A percentile compares a stretch with the other conserved stretches of the same genome.
phyloP scores from a whole-genome alignment of 2,113 vertebrate species.

The Genyomyrus donnyi region DNA sequence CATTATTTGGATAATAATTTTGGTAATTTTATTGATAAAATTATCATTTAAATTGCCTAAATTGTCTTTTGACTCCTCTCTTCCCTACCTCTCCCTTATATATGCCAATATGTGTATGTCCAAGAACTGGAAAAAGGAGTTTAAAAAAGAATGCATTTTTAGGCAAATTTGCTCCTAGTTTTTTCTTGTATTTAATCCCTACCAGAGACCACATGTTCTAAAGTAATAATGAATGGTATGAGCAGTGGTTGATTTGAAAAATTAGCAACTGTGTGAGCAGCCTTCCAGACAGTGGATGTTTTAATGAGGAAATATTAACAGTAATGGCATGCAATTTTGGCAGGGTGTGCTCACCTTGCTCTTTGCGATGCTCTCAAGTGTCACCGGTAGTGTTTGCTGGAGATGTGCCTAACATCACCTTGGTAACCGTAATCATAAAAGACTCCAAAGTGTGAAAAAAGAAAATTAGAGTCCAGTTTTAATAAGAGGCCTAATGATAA shows the following conservation, averaged over 20 bases:
- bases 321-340: constrained; percentile 67
- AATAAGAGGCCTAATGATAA: constrained; percentile 47
- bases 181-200: constrained; percentile 45
- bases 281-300: constrained; percentile 35
- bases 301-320: constrained; percentile 68
- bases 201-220: constrained; percentile 31
- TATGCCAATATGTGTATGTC: background rate
- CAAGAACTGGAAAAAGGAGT: background rate
- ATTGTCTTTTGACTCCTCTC: background rate
- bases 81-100: background rate
- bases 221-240: constrained; percentile 47
- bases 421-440: constrained; percentile 64
- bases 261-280: constrained; percentile 53
- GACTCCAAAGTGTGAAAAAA: constrained; percentile 44
- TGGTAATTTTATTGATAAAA: background rate
- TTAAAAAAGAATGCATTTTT: constrained; percentile 29
- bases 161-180: background rate
- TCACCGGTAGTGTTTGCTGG: constrained; percentile 49
- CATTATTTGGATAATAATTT: background rate
- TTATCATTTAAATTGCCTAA: background rate
- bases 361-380: constrained; percentile 56
- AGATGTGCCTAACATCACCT: constrained; percentile 56
- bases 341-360: constrained; percentile 47
- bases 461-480: constrained; percentile 49
- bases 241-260: constrained; percentile 55